Evolutionary conservation across 2,888 invertebrate genomes (phyloP).

Genomic region (Nephrotoma guestfalica): DNA sequence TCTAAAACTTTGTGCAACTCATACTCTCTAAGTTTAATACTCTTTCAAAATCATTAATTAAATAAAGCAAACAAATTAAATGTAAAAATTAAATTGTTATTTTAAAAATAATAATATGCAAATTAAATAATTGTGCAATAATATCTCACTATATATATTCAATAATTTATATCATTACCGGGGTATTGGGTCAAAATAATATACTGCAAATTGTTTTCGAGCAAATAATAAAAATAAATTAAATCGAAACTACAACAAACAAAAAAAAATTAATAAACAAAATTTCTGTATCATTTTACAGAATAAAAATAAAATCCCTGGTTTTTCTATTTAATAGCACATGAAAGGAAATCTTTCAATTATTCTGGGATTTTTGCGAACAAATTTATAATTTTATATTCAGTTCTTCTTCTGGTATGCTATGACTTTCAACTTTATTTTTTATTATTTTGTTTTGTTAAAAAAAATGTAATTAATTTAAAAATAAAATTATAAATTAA

Average conservation of each 20-base stretch:
- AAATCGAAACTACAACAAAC: background rate
- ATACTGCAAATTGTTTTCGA: background rate
- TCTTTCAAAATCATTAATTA: background rate
- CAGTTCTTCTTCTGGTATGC: slow-evolving; percentile 15
- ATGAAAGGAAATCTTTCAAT: background rate
- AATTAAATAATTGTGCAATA: background rate
- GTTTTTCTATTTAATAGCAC: background rate
- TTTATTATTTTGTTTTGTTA: slow-evolving; percentile 1
- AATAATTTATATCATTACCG: background rate
- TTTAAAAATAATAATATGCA: background rate
- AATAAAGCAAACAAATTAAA: background rate
- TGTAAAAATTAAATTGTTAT: background rate
- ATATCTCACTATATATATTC: background rate
- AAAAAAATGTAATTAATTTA: background rate
- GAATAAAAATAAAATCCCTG: background rate
- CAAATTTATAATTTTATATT: background rate
- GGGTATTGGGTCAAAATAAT: background rate
- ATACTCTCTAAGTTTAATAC: background rate
- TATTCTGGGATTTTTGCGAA: background rate
- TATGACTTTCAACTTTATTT: slow-evolving; percentile 12
- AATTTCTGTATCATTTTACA: background rate
- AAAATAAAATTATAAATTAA: background rate
- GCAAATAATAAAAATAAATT: background rate
- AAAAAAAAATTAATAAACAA: background rate
- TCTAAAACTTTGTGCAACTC: background rate